Conservation (phyloP, 2,113 vertebrate species). For the Boulengeromyrus knoepffleri region DNA sequence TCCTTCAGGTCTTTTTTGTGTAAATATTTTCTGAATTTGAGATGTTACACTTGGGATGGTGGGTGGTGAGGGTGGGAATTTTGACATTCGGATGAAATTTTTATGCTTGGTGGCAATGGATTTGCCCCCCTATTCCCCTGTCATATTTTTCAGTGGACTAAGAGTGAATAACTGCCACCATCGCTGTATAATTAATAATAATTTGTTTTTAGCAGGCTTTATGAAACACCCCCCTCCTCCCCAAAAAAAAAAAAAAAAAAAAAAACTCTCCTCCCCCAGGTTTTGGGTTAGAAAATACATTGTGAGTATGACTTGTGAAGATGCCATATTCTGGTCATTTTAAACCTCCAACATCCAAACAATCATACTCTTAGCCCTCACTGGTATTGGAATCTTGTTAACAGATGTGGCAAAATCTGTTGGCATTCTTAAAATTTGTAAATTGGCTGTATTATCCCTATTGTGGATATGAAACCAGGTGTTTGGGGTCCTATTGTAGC, state of each 20-base stretch:
- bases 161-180: background rate
- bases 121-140: background rate
- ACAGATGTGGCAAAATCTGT: background rate
- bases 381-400: background rate
- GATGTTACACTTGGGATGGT: constrained; percentile 28
- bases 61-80: constrained; percentile 16
- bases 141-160: background rate
- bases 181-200: background rate
- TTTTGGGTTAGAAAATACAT: background rate
- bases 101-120: constrained; percentile 12
- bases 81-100: constrained; percentile 17
- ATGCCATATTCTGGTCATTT: background rate
- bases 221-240: background rate
- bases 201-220: background rate
- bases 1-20: constrained; percentile 47
- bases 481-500: background rate
- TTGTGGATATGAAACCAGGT: background rate
- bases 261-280: background rate
- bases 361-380: background rate
- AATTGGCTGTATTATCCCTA: background rate
- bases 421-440: background rate
- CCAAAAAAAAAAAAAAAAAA: background rate
- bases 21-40: constrained; percentile 51
- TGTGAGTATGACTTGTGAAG: background rate
- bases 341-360: background rate